A percentile compares a stretch with the other conserved stretches of the same genome.
Conservation (phyloP, 2,797 vertebrate genomes). For the Hydrophis major region DNA sequence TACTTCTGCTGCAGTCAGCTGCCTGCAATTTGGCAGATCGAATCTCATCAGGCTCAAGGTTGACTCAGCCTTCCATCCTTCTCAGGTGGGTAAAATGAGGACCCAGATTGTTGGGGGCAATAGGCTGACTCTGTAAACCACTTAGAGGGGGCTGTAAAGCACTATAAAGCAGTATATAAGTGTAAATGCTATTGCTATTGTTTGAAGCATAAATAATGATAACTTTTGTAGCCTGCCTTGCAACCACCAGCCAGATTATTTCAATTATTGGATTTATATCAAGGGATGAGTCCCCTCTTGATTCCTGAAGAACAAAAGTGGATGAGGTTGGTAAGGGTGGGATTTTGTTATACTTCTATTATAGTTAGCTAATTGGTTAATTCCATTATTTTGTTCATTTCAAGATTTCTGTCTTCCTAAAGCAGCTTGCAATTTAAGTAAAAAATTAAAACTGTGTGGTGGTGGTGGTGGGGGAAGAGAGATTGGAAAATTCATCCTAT, state of each 20-base stretch:
- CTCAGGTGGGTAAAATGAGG: too few species aligned
- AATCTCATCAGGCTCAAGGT: too few species aligned
- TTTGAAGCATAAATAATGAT: background rate
- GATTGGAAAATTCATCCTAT: background rate
- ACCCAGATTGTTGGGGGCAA: too few species aligned
- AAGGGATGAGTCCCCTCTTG: background rate
- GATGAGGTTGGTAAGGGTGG: background rate
- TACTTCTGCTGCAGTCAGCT: too few species aligned
- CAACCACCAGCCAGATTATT: background rate
- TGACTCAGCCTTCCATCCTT: too few species aligned
- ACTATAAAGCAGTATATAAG: too few species aligned
- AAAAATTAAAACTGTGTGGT: background rate
- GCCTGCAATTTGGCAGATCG: too few species aligned
- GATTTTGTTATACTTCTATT: background rate
- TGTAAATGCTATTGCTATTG: too few species aligned
- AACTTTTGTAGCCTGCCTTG: background rate
- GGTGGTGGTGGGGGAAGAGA: background rate
- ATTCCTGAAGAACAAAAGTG: background rate
- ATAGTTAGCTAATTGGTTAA: background rate
- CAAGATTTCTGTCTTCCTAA: background rate
- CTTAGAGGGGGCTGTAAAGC: too few species aligned
- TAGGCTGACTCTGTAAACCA: too few species aligned
- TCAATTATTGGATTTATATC: background rate
- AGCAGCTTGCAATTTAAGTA: background rate
- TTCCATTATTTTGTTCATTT: background rate